Conservation (phyloP, 2,797 vertebrate species). For the Pseudomugil tenellus region DNA sequence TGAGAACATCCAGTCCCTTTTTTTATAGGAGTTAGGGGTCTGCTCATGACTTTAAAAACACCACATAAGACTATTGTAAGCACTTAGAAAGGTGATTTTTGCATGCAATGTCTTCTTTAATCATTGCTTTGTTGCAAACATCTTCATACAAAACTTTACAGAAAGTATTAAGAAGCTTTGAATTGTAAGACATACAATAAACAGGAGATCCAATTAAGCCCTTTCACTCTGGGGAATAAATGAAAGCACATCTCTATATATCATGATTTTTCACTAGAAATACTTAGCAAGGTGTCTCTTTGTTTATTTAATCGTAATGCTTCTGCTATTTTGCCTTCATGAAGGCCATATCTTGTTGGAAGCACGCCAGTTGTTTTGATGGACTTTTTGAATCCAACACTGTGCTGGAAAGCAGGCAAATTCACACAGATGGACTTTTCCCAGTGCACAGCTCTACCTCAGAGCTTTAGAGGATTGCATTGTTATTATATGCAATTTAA, state of each 20-base stretch:
- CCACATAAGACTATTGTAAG: too few species aligned
- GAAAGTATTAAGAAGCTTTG: background rate
- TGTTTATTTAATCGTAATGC: constrained; percentile 80
- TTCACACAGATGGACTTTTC: constrained; percentile 55
- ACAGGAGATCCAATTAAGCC: constrained; percentile 75
- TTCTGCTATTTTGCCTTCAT: constrained; percentile 68
- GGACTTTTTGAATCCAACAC: constrained; percentile 68
- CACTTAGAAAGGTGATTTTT: too few species aligned
- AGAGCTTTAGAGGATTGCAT: constrained; percentile 56
- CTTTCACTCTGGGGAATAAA: constrained; percentile 54
- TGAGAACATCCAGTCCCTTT: too few species aligned
- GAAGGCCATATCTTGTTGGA: constrained; percentile 75
- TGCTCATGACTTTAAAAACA: too few species aligned
- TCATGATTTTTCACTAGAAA: constrained; percentile 72
- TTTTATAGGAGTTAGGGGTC: too few species aligned
- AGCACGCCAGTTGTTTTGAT: constrained; percentile 70
- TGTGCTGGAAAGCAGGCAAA: constrained; percentile 43
- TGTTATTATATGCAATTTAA: constrained; percentile 63
- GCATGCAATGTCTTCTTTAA: too few species aligned
- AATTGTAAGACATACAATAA: constrained; percentile 65
- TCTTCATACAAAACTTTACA: background rate
- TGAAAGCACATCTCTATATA: constrained; percentile 45
- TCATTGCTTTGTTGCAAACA: background rate
- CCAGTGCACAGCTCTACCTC: constrained; percentile 45
- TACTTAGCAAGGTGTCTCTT: constrained; percentile 75